phyloP scores from a whole-genome alignment of 2,888 invertebrate species.

The Nemoura dubitans region DNA sequence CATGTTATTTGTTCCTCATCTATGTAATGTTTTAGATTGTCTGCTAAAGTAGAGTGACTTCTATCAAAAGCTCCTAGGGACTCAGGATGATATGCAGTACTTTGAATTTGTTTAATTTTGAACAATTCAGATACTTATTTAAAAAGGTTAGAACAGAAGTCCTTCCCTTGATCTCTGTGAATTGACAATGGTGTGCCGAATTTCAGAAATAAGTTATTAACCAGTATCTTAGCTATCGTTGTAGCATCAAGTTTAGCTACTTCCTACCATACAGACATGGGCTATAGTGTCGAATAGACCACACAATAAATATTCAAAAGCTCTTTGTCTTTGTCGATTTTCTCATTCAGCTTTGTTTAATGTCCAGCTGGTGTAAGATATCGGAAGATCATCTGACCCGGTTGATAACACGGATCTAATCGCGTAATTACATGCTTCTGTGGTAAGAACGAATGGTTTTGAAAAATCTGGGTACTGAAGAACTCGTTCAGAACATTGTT shows the following conservation, averaged over 20 bases:
- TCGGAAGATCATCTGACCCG: constrained; percentile 52
- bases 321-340: constrained; percentile 54
- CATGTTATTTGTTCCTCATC: constrained; percentile 35
- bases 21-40: constrained; percentile 44
- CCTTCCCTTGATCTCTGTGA: constrained; percentile 36
- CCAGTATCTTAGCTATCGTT: constrained; percentile 39
- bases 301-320: constrained; percentile 53
- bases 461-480: constrained; percentile 55
- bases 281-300: constrained; percentile 53
- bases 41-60: constrained; percentile 40
- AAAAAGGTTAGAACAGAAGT: constrained; percentile 36
- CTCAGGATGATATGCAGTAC: constrained; percentile 44
- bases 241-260: constrained; percentile 43
- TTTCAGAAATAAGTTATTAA: constrained; percentile 37
- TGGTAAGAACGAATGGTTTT: constrained; percentile 54
- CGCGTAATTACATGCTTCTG: constrained; percentile 54
- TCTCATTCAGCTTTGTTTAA: constrained; percentile 53
- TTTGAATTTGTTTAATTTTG: constrained; percentile 38
- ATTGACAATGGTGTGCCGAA: constrained; percentile 42
- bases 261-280: constrained; percentile 55
- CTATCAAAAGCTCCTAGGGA: constrained; percentile 42
- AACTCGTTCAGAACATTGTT: constrained; percentile 47
- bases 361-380: constrained; percentile 54
- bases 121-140: constrained; percentile 38
- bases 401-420: constrained; percentile 53